Percentiles rank a stretch among this genome's conserved stretches.
These are phyloP conservation scores for Eupeodes luniger DNA, from an alignment of 2,888 invertebrate genomes.

Conservation along the genomic window DNA sequence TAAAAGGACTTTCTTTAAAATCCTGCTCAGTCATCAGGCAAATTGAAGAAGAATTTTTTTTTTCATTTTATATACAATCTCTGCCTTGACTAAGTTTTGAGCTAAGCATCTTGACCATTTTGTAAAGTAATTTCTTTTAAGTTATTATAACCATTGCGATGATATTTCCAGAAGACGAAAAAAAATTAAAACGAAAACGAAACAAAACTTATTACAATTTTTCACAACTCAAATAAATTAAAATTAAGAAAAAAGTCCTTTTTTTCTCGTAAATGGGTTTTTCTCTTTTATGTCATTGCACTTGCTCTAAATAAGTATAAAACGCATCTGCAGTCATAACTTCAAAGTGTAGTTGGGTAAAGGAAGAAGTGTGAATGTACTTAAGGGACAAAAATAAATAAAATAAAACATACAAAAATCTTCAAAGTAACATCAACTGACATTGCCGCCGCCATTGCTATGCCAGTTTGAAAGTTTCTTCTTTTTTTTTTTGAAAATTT, in stretches of 20 bases:
- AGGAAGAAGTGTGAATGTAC: slow-evolving; percentile 69
- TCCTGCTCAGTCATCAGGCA: slow-evolving; percentile 44
- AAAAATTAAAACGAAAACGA: not conserved
- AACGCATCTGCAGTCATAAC: slow-evolving; percentile 75
- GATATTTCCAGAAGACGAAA: not conserved
- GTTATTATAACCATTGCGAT: slow-evolving; percentile 4
- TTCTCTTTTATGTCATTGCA: slow-evolving; percentile 20
- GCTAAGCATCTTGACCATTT: slow-evolving; percentile 48
- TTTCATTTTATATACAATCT: slow-evolving; percentile 26
- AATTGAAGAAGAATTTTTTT: slow-evolving; percentile 46
- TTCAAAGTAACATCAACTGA: slow-evolving; percentile 74
- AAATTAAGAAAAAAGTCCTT: slow-evolving; percentile 63
- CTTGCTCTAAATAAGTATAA: slow-evolving; percentile 55
- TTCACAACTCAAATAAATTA: slow-evolving; percentile 74
- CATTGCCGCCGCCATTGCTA: slow-evolving; percentile 49
- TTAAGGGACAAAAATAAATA: slow-evolving; percentile 52
- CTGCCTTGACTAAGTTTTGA: not conserved
- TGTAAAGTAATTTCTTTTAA: slow-evolving; percentile 35
- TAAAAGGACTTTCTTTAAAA: not conserved
- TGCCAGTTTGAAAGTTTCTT: slow-evolving; percentile 40
- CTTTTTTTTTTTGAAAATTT: slow-evolving; percentile 6
- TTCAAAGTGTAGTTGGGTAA: not conserved
- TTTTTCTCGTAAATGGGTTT: not conserved
- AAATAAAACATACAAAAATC: slow-evolving; percentile 25
- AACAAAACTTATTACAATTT: slow-evolving; percentile 48